Percentiles rank a stretch among this genome's conserved stretches.
phyloP scores from a whole-genome alignment of 2,797 vertebrate species.

The Rhinoraja longicauda region DNA sequence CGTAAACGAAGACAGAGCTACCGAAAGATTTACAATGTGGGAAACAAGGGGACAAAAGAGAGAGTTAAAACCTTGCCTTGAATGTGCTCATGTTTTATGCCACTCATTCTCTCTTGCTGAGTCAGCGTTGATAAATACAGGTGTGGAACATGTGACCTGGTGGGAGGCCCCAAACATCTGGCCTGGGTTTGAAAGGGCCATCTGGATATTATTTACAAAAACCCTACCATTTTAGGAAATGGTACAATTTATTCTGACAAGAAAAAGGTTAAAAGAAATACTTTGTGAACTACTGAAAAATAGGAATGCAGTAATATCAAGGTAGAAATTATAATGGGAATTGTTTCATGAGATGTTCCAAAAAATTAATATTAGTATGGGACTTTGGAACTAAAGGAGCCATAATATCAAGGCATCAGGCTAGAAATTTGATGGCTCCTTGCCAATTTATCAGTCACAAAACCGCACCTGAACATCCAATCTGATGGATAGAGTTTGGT shows the following conservation, averaged over 20 bases:
- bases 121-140: not conserved
- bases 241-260: not conserved
- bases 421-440: not conserved
- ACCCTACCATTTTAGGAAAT: not conserved
- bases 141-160: not conserved
- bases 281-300: not conserved
- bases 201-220: not conserved
- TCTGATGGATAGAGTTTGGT: not conserved
- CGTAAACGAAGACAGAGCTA: not conserved
- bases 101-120: not conserved
- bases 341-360: not conserved
- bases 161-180: not conserved
- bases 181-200: not conserved
- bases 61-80: not conserved
- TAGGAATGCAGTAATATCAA: not conserved
- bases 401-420: not conserved
- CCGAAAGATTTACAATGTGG: not conserved
- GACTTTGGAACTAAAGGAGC: not conserved
- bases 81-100: not conserved
- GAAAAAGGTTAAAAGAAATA: not conserved
- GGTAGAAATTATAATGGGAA: not conserved
- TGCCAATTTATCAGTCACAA: not conserved
- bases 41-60: not conserved
- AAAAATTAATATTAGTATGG: not conserved
- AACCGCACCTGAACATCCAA: not conserved